Conservation (phyloP, 2,113 vertebrate species). For the Bubalus kerabau region DNA sequence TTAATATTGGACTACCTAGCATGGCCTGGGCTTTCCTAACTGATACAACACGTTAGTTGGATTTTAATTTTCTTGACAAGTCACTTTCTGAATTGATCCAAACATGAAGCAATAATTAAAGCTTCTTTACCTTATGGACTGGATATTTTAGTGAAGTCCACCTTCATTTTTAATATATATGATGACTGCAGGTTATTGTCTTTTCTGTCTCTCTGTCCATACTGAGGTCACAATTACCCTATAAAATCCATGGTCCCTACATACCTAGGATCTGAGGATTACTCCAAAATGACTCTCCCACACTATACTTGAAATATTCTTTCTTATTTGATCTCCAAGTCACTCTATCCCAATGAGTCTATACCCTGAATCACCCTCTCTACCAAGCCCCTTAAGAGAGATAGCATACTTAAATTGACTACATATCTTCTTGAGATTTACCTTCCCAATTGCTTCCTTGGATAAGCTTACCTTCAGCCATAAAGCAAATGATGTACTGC, state of each 20-base stretch:
- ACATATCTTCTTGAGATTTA: not conserved
- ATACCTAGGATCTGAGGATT: not conserved
- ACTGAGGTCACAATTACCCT: not conserved
- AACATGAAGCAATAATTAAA: slow-evolving; percentile 2
- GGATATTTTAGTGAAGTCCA: not conserved
- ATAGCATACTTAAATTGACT: not conserved
- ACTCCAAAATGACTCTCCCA: not conserved
- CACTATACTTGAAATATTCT: not conserved
- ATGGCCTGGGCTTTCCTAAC: not conserved
- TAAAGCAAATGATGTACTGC: not conserved
- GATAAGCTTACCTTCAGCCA: not conserved
- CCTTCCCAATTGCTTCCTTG: not conserved
- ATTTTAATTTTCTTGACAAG: not conserved
- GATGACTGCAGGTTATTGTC: not conserved
- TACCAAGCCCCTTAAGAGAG: not conserved
- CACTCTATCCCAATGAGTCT: not conserved
- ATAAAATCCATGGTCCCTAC: not conserved
- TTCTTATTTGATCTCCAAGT: not conserved
- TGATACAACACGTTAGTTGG: not conserved
- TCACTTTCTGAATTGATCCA: not conserved
- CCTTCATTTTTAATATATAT: not conserved
- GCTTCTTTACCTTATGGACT: not conserved
- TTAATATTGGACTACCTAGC: not conserved
- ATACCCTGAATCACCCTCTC: not conserved
- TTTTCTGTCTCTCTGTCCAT: not conserved